Percentiles rank a stretch among this genome's conserved stretches.
Evolutionary conservation across 2,113 vertebrate genomes (phyloP).

Genomic region (Alosa alosa): DNA sequence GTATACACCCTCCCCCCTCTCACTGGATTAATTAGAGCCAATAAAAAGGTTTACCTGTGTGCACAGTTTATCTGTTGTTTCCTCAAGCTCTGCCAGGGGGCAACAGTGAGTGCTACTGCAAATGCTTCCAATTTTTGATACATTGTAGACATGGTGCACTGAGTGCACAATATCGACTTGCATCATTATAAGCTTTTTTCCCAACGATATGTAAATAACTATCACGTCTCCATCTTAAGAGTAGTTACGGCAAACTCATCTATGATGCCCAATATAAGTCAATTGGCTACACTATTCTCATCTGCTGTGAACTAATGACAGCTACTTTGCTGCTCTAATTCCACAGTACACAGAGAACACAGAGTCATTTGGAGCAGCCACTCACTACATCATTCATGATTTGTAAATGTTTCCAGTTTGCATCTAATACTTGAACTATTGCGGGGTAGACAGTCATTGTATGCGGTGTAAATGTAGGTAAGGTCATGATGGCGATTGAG

Average conservation of each 20-base stretch:
- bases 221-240: too few relatives aligned
- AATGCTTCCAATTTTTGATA: background rate
- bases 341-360: too few relatives aligned
- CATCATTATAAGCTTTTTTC: too few relatives aligned
- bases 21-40: background rate
- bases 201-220: too few relatives aligned
- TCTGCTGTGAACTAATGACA: too few relatives aligned
- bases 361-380: too few relatives aligned
- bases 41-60: background rate
- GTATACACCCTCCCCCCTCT: too few relatives aligned
- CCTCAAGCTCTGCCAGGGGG: background rate
- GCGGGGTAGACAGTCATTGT: background rate
- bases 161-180: too few relatives aligned
- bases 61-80: background rate
- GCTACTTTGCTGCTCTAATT: too few relatives aligned
- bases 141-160: background rate
- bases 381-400: too few relatives aligned
- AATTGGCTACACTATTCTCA: too few relatives aligned
- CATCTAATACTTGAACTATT: background rate
- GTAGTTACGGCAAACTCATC: background rate
- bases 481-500: background rate
- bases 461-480: background rate
- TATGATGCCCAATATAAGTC: background rate
- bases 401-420: too few relatives aligned
- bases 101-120: background rate